These are phyloP conservation scores for Polymixis flavicincta DNA, from an alignment of 2,888 invertebrate genomes.

Conservation along the genomic window DNA sequence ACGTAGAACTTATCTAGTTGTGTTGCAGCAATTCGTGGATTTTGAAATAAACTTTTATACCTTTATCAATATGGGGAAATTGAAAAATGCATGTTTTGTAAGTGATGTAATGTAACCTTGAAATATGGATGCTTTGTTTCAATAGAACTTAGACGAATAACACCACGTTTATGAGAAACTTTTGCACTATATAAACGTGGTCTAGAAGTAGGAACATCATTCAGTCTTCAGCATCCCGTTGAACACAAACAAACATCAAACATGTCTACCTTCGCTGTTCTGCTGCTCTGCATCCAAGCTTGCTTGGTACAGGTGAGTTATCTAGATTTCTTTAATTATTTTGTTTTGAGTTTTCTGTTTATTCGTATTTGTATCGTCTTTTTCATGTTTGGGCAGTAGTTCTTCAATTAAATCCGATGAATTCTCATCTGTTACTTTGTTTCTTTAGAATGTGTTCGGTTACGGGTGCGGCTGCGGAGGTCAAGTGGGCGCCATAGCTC, in stretches of 20 bases:
- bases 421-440: no score
- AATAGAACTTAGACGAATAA: not conserved
- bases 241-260: not conserved
- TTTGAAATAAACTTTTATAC: not conserved
- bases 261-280: slow-evolving; percentile 18
- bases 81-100: not conserved
- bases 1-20: not conserved
- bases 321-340: no score
- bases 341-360: no score
- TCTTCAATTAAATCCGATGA: no score
- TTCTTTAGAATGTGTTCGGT: not conserved
- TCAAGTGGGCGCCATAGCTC: not conserved
- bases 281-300: slow-evolving; percentile 10
- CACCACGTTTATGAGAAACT: not conserved
- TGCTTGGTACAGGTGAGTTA: slow-evolving; percentile 21
- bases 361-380: no score
- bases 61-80: slow-evolving; percentile 15
- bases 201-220: not conserved
- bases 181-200: not conserved
- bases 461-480: not conserved
- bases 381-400: no score
- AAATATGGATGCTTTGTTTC: not conserved
- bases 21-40: slow-evolving; percentile 18
- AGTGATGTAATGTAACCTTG: not conserved
- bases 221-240: slow-evolving; percentile 1